Evolutionary conservation across 2,113 vertebrate genomes (phyloP).

Genomic region (Rallus limicola): DNA sequence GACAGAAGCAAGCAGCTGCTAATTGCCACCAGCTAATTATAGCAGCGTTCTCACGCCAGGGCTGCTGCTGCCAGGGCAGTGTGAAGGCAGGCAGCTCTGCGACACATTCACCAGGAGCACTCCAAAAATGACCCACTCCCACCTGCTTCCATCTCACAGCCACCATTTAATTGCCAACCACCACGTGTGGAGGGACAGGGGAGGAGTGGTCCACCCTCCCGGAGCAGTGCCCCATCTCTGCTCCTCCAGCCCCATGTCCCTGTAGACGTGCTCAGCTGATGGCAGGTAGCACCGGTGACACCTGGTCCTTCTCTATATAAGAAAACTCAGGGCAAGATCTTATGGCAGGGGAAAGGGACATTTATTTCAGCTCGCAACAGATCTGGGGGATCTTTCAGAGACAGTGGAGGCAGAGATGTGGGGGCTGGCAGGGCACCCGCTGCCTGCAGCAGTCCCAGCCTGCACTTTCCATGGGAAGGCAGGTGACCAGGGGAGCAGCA

Average conservation of each 20-base stretch:
- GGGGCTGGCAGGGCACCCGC: neutral
- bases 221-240: rapidly evolving
- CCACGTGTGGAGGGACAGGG: neutral
- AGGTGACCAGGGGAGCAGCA: rapidly evolving
- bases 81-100: conserved; percentile 40
- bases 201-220: neutral
- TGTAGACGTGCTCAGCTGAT: neutral
- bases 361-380: neutral
- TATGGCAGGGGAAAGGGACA: neutral
- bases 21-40: conserved; percentile 69
- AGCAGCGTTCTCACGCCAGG: neutral
- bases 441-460: neutral
- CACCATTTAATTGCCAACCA: neutral
- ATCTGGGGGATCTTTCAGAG: neutral
- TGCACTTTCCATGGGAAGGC: neutral
- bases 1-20: neutral
- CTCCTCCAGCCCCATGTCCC: rapidly evolving
- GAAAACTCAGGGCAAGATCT: neutral
- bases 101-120: conserved; percentile 54
- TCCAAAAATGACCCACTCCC: conserved; percentile 36
- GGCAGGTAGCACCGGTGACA: neutral
- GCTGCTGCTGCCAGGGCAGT: neutral
- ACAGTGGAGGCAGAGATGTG: rapidly evolving
- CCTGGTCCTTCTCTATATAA: neutral
- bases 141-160: conserved; percentile 1